Percentiles rank a stretch among this genome's conserved stretches.
phyloP scores from a whole-genome alignment of 2,888 invertebrate genomes.

The Spodoptera exigua region DNA sequence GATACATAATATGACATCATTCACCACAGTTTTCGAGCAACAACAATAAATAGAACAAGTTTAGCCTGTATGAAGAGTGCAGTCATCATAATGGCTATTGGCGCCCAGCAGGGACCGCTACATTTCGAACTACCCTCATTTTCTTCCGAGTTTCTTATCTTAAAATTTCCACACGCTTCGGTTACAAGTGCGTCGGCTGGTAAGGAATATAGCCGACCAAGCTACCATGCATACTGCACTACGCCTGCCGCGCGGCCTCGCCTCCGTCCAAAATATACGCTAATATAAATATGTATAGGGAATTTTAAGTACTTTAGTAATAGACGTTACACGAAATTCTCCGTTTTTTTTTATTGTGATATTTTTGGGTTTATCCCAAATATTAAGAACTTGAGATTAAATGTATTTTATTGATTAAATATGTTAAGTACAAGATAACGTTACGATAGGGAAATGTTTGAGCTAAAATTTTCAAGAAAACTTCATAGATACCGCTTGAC shows the following conservation, averaged over 20 bases:
- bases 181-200: constrained; percentile 77
- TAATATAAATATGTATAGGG: constrained; percentile 51
- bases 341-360: constrained; percentile 25
- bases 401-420: no score
- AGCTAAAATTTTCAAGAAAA: not conserved
- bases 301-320: constrained; percentile 62
- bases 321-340: constrained; percentile 49
- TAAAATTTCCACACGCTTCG: constrained; percentile 71
- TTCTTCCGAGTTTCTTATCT: not conserved
- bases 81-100: constrained; percentile 5
- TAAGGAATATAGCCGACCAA: constrained; percentile 78
- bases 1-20: not conserved
- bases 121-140: constrained; percentile 4
- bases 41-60: not conserved
- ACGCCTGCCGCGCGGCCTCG: constrained; percentile 73
- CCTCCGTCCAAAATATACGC: constrained; percentile 62
- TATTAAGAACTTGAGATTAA: no score
- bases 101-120: constrained; percentile 20
- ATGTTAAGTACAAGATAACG: constrained; percentile 35
- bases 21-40: constrained; percentile 4
- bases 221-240: constrained; percentile 85
- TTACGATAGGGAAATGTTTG: constrained; percentile 20
- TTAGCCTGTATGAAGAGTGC: constrained; percentile 3
- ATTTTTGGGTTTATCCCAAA: constrained; percentile 7
- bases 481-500: constrained; percentile 12